Evolutionary conservation across 1,140 invertebrate genomes (phyloP).

Genomic region (Propsilocerus akamusi): DNA sequence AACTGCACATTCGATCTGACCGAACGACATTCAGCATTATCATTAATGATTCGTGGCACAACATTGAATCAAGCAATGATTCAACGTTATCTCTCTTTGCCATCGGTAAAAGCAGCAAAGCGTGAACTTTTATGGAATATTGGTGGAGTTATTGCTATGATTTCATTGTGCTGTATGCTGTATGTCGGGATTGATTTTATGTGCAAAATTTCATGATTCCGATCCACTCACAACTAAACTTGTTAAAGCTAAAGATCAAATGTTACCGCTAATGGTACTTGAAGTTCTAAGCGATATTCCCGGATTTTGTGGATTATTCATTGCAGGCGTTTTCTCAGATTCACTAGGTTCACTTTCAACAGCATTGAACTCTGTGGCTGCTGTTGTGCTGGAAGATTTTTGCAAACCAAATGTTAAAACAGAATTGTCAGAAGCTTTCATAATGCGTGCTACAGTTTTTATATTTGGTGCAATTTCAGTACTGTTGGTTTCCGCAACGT

Average conservation of each 20-base stretch:
- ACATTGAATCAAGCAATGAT: conserved; percentile 56
- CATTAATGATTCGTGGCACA: conserved; percentile 44
- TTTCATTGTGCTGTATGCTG: conserved; percentile 40
- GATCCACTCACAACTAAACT: conserved; percentile 42
- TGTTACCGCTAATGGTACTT: conserved; percentile 55
- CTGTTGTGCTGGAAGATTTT: conserved; percentile 64
- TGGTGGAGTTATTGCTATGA: conserved; percentile 35
- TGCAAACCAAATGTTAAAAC: conserved; percentile 41
- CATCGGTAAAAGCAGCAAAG: conserved; percentile 35
- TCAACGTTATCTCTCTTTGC: conserved; percentile 38
- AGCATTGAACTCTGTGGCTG: conserved; percentile 60
- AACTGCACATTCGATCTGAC: conserved; percentile 49
- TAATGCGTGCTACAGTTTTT: conserved; percentile 49
- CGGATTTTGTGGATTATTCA: conserved; percentile 54
- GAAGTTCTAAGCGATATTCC: conserved; percentile 41
- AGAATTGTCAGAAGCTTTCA: conserved; percentile 36
- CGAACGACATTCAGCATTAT: conserved; percentile 50
- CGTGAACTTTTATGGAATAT: conserved; percentile 26
- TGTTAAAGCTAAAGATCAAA: conserved; percentile 40
- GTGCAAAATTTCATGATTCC: conserved; percentile 48
- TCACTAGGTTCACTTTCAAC: conserved; percentile 62
- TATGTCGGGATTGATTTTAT: conserved; percentile 51
- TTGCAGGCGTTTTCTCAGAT: conserved; percentile 56
- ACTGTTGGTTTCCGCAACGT: conserved; percentile 45
- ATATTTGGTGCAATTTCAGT: conserved; percentile 42